These are phyloP conservation scores for Sebastes diaconus DNA, from an alignment of 2,797 vertebrate species.

Conservation along the genomic window DNA sequence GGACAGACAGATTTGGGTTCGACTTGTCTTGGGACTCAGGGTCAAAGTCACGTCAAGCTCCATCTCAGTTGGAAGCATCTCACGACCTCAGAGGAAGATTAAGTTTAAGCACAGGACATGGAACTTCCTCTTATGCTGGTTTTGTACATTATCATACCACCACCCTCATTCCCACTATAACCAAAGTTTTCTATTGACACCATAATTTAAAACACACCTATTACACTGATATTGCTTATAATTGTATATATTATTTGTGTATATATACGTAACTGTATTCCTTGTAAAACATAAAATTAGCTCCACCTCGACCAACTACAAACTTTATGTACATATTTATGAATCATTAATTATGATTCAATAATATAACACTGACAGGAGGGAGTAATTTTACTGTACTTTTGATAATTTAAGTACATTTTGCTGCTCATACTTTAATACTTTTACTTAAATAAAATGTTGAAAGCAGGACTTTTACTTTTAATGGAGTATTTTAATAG, in stretches of 20 bases:
- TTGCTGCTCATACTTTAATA: background rate
- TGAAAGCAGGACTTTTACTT: background rate
- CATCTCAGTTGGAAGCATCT: constrained; percentile 61
- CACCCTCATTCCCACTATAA: background rate
- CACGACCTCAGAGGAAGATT: constrained; percentile 65
- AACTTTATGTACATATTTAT: background rate
- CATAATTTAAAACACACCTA: background rate
- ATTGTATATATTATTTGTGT: background rate
- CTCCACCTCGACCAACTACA: background rate
- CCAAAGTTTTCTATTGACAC: background rate
- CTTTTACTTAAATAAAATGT: background rate
- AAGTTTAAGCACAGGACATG: background rate
- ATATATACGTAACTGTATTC: too few species aligned
- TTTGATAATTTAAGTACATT: too few species aligned
- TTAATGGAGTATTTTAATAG: background rate
- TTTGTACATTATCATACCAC: background rate
- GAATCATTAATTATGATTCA: background rate
- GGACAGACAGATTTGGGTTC: constrained; percentile 50
- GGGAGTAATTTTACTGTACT: too few species aligned
- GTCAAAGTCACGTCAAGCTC: constrained; percentile 84
- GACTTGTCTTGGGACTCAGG: constrained; percentile 44
- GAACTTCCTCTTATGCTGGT: background rate
- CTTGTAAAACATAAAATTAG: too few species aligned
- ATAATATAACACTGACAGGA: background rate
- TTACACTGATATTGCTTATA: background rate